Conservation (phyloP, 2,888 invertebrate genomes). For the Dyspetes luteomarginatus region DNA sequence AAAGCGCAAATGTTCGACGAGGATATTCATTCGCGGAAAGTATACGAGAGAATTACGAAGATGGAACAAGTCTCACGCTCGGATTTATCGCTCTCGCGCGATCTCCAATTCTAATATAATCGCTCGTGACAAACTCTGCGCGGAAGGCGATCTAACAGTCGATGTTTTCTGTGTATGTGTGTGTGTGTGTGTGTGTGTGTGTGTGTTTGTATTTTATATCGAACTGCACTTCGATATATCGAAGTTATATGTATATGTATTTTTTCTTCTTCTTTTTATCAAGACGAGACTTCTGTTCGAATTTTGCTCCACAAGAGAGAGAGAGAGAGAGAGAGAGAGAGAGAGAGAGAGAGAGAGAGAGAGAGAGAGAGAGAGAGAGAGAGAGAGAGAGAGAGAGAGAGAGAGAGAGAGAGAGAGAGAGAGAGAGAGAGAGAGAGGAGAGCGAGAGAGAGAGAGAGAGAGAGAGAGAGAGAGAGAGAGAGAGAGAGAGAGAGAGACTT, state of each 20-base stretch:
- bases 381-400: slow-evolving; percentile 10
- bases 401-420: not conserved
- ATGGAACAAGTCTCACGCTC: slow-evolving; percentile 59
- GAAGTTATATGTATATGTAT: not conserved
- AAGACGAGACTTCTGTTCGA: slow-evolving; percentile 38
- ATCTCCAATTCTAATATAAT: slow-evolving; percentile 67
- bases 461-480: not conserved
- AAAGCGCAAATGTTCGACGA: slow-evolving; percentile 31
- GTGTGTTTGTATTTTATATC: slow-evolving; percentile 30
- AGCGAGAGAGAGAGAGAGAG: slow-evolving; percentile 8
- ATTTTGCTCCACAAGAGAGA: slow-evolving; percentile 30
- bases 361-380: slow-evolving; percentile 6
- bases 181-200: not conserved
- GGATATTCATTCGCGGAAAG: slow-evolving; percentile 56
- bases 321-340: not conserved
- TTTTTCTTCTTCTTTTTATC: slow-evolving; percentile 14
- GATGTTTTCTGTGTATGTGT: not conserved
- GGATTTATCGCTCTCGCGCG: slow-evolving; percentile 64
- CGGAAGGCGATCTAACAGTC: slow-evolving; percentile 38
- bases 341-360: slow-evolving; percentile 9
- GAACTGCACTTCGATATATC: slow-evolving; percentile 32
- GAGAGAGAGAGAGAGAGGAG: slow-evolving; percentile 5
- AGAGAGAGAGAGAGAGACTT: slow-evolving; percentile 25
- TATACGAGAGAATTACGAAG: slow-evolving; percentile 20
- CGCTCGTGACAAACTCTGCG: slow-evolving; percentile 63